Percentiles rank a stretch among this genome's conserved stretches.
phyloP scores from a whole-genome alignment of 30 jellyfish, hydroid and myxozoan genomes.

The Phacellophora camtschatica region DNA sequence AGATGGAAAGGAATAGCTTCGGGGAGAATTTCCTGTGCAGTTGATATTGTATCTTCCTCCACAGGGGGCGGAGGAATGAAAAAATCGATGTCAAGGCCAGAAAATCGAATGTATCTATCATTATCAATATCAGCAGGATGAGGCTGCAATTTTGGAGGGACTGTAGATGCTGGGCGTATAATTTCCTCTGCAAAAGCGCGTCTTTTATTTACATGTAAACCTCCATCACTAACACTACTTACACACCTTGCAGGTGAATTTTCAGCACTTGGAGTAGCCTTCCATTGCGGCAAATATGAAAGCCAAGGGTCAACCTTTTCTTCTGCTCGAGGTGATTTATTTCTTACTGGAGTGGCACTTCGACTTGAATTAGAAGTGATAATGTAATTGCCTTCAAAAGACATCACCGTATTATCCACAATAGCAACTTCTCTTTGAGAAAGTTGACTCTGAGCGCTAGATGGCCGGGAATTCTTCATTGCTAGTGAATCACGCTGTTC shows the following conservation, averaged over 20 bases:
- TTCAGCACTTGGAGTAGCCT: constrained; percentile 10
- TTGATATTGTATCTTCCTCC: constrained; percentile 51
- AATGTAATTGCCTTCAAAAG: constrained; percentile 39
- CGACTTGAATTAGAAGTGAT: constrained; percentile 2
- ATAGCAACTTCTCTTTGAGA: constrained; percentile 68
- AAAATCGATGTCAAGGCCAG: constrained; percentile 68
- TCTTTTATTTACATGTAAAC: not conserved
- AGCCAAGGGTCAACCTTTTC: constrained; percentile 75
- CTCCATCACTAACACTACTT: not conserved
- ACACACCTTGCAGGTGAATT: constrained; percentile 5
- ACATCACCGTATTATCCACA: constrained; percentile 44
- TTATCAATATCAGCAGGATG: constrained; percentile 19
- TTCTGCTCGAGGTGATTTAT: constrained; percentile 27
- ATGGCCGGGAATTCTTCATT: constrained; percentile 16
- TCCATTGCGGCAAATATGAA: constrained; percentile 62
- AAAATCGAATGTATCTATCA: constrained; percentile 57
- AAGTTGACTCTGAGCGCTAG: constrained; percentile 48
- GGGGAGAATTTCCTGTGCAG: constrained; percentile 26
- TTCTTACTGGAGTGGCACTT: not conserved
- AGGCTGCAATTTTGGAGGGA: not conserved
- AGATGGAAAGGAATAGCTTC: constrained; percentile 54
- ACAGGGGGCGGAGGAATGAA: constrained; percentile 98
- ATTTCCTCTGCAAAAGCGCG: not conserved
- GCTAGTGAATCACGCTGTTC: not conserved
- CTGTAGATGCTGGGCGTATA: constrained; percentile 29